Evolutionary conservation across 2,888 invertebrate species (phyloP).

Genomic region (Cryptosula pallasiana): DNA sequence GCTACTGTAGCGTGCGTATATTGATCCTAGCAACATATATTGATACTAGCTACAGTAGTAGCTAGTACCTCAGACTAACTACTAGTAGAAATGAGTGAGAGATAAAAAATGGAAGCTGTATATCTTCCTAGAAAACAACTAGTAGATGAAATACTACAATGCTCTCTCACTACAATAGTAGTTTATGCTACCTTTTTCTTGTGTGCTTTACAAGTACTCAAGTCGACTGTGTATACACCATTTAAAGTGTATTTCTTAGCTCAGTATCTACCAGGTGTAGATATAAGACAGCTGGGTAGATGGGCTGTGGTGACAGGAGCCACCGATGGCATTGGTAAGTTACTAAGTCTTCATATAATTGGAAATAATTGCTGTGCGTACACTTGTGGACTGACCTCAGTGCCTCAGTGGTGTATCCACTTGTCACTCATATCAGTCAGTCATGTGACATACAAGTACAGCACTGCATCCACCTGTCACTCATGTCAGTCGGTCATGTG

Average conservation of each 20-base stretch:
- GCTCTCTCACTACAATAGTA: background rate
- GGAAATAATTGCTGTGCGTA: too few relatives aligned
- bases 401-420: too few relatives aligned
- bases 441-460: too few relatives aligned
- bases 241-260: constrained; percentile 15
- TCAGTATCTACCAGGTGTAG: background rate
- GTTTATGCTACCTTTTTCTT: background rate
- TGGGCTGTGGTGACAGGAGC: constrained; percentile 12
- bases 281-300: background rate
- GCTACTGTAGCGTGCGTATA: too few relatives aligned
- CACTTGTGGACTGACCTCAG: too few relatives aligned
- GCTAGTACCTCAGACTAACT: too few relatives aligned
- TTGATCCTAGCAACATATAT: too few relatives aligned
- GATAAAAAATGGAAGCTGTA: background rate
- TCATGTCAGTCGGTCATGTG: too few relatives aligned
- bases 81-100: too few relatives aligned
- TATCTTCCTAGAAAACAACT: background rate
- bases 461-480: too few relatives aligned
- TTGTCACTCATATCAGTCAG: too few relatives aligned
- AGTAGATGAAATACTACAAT: background rate
- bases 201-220: background rate
- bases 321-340: constrained; percentile 16
- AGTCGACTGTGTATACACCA: background rate
- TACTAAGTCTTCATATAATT: background rate
- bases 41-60: too few relatives aligned